phyloP scores from a whole-genome alignment of 2,113 vertebrate species.

The Catharus fuscescens region DNA sequence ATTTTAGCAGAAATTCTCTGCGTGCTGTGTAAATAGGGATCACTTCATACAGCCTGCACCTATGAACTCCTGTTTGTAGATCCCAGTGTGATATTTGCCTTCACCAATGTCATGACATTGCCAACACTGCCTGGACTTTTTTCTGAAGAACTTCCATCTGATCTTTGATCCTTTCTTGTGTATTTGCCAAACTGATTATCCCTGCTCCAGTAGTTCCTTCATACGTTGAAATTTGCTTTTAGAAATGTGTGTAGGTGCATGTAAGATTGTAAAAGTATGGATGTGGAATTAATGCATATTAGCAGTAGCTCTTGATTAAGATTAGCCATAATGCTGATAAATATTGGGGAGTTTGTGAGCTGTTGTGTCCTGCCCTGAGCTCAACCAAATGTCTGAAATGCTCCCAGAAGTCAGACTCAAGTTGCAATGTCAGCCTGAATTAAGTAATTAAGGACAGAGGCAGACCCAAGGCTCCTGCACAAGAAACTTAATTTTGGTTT shows the following conservation, averaged over 20 bases:
- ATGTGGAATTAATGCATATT: background rate
- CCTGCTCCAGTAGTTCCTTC: background rate
- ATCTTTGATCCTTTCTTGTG: background rate
- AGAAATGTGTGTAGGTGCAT: background rate
- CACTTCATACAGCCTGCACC: background rate
- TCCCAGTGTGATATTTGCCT: conserved; percentile 13
- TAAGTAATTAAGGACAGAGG: background rate
- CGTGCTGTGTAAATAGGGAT: background rate
- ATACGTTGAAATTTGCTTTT: background rate
- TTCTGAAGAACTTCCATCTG: background rate
- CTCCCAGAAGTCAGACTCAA: background rate
- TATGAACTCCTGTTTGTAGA: background rate
- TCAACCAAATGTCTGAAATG: background rate
- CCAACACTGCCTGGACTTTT: background rate
- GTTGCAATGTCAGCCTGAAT: background rate
- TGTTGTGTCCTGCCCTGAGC: background rate
- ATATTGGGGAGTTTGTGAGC: background rate
- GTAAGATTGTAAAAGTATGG: background rate
- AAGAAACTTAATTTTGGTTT: background rate
- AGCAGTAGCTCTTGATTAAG: background rate
- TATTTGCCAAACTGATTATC: conserved; percentile 19
- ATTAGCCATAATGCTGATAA: background rate
- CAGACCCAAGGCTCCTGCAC: background rate
- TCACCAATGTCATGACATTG: background rate
- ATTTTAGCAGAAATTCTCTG: background rate